Percentiles rank a stretch among this genome's conserved stretches.
Evolutionary conservation across 2,113 vertebrate species (phyloP).

Genomic region (Apistogramma diplotaenia): DNA sequence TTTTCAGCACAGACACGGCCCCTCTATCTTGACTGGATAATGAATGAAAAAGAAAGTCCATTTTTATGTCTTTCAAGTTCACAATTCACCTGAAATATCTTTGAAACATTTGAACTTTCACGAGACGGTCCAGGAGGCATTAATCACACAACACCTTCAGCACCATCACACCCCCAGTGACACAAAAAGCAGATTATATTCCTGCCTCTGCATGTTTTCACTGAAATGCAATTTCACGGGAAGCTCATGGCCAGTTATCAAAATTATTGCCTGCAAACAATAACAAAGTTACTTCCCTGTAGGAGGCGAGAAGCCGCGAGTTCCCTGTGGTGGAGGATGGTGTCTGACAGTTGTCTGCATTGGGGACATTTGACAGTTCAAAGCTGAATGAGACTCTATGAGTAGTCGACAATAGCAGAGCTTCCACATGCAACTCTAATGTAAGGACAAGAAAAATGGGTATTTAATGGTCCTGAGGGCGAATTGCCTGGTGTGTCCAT

Average conservation of each 20-base stretch:
- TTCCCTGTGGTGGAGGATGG: not conserved
- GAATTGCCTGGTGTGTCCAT: not conserved
- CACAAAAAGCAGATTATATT: not conserved
- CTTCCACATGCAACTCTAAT: constrained; percentile 17
- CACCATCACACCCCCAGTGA: not conserved
- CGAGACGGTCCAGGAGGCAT: not conserved
- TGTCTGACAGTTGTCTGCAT: constrained; percentile 1
- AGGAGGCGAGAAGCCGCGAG: not conserved
- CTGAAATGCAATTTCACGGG: not conserved
- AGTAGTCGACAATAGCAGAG: not conserved
- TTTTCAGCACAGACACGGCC: not conserved
- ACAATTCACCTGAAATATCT: not conserved
- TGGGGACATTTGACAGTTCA: not conserved
- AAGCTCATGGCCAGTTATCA: not conserved
- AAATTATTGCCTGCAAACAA: constrained; percentile 14
- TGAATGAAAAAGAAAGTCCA: too few species aligned
- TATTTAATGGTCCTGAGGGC: not conserved
- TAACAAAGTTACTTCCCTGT: constrained; percentile 6
- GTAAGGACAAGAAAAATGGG: constrained; percentile 1
- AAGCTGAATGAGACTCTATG: not conserved
- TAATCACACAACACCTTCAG: not conserved
- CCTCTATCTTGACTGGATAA: not conserved
- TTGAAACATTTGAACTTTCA: not conserved
- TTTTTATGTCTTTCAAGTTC: not conserved
- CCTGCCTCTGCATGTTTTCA: not conserved